A percentile compares a stretch with the other conserved stretches of the same genome.
These are phyloP conservation scores for Muricea muricata DNA, from an alignment of 92 coral and sea anemone species.

Conservation along the genomic window DNA sequence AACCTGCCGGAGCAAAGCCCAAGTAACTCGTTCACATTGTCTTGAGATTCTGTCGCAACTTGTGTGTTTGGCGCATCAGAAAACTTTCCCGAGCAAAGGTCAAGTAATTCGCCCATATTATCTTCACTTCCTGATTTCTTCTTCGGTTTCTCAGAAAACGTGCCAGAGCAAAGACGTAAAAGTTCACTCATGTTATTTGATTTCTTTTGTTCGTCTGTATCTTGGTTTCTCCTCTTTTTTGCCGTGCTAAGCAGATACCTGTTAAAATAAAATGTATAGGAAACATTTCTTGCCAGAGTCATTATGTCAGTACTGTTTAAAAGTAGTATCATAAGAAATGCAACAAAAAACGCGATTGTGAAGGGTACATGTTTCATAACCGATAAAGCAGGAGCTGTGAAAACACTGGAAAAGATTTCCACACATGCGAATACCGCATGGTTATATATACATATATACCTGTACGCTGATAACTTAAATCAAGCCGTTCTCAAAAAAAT, in stretches of 20 bases:
- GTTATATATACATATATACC: too few species aligned
- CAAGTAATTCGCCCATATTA: constrained; percentile 82
- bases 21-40: constrained; percentile 81
- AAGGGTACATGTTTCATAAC: too few species aligned
- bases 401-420: too few species aligned
- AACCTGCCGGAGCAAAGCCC: constrained; percentile 95
- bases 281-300: too few species aligned
- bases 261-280: neutral
- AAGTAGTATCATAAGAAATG: too few species aligned
- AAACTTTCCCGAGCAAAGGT: constrained; percentile 87
- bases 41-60: constrained; percentile 22
- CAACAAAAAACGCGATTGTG: too few species aligned
- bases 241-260: constrained; percentile 13
- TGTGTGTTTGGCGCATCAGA: constrained; percentile 43
- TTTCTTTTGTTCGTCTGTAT: neutral
- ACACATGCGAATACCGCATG: too few species aligned
- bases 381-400: too few species aligned
- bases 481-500: too few species aligned
- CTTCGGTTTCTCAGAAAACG: neutral
- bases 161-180: neutral
- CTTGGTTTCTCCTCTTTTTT: neutral
- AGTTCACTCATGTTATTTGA: constrained; percentile 13
- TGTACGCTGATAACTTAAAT: too few species aligned
- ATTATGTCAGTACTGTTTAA: too few species aligned
- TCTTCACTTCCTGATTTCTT: constrained; percentile 28